Conservation (phyloP, 1,140 invertebrate species). For the Helicorthomorpha holstii region DNA sequence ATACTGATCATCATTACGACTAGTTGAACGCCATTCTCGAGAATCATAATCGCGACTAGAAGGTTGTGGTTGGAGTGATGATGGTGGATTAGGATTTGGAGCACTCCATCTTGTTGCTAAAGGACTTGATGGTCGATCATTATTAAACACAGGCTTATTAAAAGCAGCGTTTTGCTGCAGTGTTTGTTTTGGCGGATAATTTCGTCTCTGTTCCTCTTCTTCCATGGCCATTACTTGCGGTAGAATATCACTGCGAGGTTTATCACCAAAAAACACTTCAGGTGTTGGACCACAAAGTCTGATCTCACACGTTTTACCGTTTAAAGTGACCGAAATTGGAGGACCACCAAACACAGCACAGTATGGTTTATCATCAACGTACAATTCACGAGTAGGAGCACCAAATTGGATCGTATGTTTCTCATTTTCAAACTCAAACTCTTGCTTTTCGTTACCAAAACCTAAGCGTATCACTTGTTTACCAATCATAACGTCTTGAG, state of each 20-base stretch:
- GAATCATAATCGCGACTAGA: too few relatives aligned
- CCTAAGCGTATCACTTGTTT: conserved; percentile 15
- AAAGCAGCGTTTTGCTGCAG: too few relatives aligned
- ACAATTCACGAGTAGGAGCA: conserved; percentile 77
- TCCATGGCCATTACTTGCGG: not conserved
- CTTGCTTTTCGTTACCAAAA: conserved; percentile 19
- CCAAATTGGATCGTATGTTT: conserved; percentile 60
- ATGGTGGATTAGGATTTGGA: too few relatives aligned
- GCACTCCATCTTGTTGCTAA: too few relatives aligned
- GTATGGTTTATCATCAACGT: conserved; percentile 57
- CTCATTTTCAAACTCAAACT: conserved; percentile 29
- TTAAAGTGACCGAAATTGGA: conserved; percentile 60
- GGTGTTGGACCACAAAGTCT: conserved; percentile 74
- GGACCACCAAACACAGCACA: conserved; percentile 83
- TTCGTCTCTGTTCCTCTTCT: too few relatives aligned
- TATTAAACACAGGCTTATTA: too few relatives aligned
- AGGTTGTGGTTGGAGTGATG: too few relatives aligned
- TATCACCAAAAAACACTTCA: conserved; percentile 33
- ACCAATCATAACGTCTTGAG: conserved; percentile 18
- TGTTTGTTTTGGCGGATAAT: too few relatives aligned
- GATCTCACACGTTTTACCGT: conserved; percentile 52
- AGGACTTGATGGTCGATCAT: too few relatives aligned
- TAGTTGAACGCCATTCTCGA: too few relatives aligned
- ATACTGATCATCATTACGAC: too few relatives aligned
- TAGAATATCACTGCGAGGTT: conserved; percentile 13